Base-by-base conservation (phyloP, 2,888 invertebrate genomes). In the Mayetiola destructor region DNA sequence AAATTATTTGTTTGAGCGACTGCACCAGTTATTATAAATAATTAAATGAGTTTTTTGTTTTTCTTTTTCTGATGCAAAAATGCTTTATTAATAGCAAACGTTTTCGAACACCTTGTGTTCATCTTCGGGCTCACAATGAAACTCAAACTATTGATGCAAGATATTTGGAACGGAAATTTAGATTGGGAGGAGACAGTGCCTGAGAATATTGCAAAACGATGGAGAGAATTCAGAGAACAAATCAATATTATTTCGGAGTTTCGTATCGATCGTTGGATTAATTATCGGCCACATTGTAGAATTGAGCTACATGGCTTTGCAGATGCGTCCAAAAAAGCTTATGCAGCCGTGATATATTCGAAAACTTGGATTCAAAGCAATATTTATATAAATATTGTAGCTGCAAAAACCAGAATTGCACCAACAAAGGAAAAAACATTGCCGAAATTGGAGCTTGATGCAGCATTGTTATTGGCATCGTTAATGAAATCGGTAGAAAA, bases 401-500 rank as follows among this genome's bases (percentile, higher is more conserved):
- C 55, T 8, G 5, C 55, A 27, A 55, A 55, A 27, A 55, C 55
- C 3, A 36, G 39, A 39, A 27, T 37, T 2, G 9, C 37, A 4
- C 37, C 55, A n/a, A 2, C 27, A 6, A 10, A 9, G 39, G 20
- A 20, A 55, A 30, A 35, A 20, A 18, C 16, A n/a, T 10, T 55
- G 2, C 55, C 55, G 8, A 5, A 20, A 27, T 40, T 60, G 29
- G 60, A 60, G 37, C 32, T 60, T 9, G 55, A 56, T 40, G 58
- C 29, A 29, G 58, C 58, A 1, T 6, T 56, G 12, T 23, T 60
- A n/a, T 37, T 60, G 18, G 14, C 55, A 1, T 36, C 55, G 30
- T 29, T 58, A 10, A 29, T 58, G 14, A 21, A 56, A 9, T 29
- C 21, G 9, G 42, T 58, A n/a, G n/a, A 14, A 2, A 52, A 29